phyloP scores from a whole-genome alignment of 2,113 vertebrate genomes.

The Anoura caudifer region DNA sequence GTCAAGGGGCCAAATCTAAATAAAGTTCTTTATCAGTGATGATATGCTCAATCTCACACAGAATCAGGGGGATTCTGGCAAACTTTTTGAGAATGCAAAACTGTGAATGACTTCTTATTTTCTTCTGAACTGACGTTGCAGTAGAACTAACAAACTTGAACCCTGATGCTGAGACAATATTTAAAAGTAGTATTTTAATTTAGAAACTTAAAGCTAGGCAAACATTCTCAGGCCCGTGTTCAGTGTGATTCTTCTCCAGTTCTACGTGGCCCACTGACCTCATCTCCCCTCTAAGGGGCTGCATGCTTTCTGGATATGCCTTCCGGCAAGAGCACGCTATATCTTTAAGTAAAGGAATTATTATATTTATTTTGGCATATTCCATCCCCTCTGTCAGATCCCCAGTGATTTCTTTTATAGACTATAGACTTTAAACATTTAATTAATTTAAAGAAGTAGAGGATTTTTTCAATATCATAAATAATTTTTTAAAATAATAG shows the following conservation, averaged over 20 bases:
- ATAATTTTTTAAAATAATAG: neutral
- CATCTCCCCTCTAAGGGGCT: neutral
- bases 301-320: neutral
- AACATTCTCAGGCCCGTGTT: neutral
- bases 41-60: neutral
- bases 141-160: neutral
- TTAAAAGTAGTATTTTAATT: neutral
- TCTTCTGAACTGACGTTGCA: neutral
- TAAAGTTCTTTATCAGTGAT: neutral
- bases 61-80: neutral
- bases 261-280: neutral
- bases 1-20: neutral
- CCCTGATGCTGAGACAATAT: neutral
- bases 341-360: neutral
- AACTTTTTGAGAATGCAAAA: neutral
- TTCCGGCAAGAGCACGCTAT: neutral
- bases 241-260: neutral
- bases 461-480: neutral
- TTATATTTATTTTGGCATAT: neutral
- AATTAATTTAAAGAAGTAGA: neutral
- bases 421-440: neutral
- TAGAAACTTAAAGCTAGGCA: neutral
- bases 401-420: neutral
- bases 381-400: neutral
- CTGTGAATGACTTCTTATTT: neutral